Conservation (phyloP, 2,888 invertebrate genomes). For the Nesidiocoris tenuis region DNA sequence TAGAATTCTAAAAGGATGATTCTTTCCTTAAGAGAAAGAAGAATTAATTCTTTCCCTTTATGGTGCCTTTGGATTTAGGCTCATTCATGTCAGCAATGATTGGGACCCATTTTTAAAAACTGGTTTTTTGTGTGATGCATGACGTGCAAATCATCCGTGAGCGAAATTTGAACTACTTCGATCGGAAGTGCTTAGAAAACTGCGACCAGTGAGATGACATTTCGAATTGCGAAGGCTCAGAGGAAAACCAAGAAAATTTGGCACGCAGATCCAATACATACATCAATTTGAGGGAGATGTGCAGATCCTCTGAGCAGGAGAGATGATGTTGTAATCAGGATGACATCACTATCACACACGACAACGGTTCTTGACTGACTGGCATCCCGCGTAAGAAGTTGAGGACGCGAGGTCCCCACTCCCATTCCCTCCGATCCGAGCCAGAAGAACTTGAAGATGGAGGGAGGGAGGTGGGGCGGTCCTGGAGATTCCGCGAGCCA, state of each 20-base stretch:
- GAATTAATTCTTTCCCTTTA: too few species aligned
- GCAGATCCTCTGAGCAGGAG: background rate
- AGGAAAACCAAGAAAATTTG: background rate
- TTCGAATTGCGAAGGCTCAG: background rate
- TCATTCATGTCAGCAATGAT: too few species aligned
- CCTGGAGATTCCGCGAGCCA: background rate
- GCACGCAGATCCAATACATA: background rate
- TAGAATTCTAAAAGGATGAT: too few species aligned
- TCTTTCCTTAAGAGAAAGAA: too few species aligned
- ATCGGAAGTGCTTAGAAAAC: too few species aligned
- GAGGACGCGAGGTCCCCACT: conserved; percentile 37
- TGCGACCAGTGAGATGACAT: too few species aligned
- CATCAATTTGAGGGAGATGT: background rate
- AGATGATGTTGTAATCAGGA: conserved; percentile 35
- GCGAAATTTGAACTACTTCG: too few species aligned
- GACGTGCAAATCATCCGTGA: too few species aligned
- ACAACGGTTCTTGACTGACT: conserved; percentile 42
- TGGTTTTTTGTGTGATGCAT: too few species aligned
- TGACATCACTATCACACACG: conserved; percentile 42
- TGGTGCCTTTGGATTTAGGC: too few species aligned
- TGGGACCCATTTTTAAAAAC: too few species aligned
- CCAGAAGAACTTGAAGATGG: conserved; percentile 8
- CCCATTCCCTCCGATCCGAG: background rate
- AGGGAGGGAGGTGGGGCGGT: background rate
- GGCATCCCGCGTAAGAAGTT: conserved; percentile 30